A percentile compares a stretch with the other conserved stretches of the same genome.
These are phyloP conservation scores for Gopherus flavomarginatus DNA, from an alignment of 2,113 vertebrate species.

Conservation along the genomic window DNA sequence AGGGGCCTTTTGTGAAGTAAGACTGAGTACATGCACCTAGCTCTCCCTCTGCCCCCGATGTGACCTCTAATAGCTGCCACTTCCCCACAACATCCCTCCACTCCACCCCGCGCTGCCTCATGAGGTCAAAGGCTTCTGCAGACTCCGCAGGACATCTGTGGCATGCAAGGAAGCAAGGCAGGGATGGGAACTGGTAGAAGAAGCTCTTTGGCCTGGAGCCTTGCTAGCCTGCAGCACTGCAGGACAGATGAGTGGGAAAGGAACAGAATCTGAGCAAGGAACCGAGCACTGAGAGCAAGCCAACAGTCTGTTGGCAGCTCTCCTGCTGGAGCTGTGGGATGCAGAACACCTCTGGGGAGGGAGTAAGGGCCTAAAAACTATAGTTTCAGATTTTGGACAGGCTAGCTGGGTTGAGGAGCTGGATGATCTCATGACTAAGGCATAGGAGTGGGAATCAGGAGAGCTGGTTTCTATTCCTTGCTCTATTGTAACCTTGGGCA, in stretches of 20 bases:
- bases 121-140: too few species aligned
- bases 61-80: neutral
- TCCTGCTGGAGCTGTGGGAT: neutral
- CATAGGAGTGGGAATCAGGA: neutral
- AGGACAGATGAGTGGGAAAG: neutral
- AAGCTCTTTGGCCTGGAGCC: too few species aligned
- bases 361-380: neutral
- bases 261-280: neutral
- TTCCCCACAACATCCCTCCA: neutral
- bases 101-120: fast-evolving
- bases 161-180: neutral
- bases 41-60: neutral
- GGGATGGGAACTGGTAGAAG: too few species aligned
- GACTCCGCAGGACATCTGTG: neutral
- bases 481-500: neutral
- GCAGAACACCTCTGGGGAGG: neutral
- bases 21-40: neutral
- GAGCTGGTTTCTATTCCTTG: neutral
- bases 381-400: too few species aligned
- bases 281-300: too few species aligned
- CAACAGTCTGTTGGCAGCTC: too few species aligned
- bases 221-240: neutral
- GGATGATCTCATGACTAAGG: too few species aligned
- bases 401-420: neutral
- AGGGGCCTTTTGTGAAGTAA: neutral